Evolutionary conservation across 2,797 vertebrate genomes (phyloP), one percentile per base, ranked within the genome.

Genomic region (Pseudomugil gertrudae): DNA sequence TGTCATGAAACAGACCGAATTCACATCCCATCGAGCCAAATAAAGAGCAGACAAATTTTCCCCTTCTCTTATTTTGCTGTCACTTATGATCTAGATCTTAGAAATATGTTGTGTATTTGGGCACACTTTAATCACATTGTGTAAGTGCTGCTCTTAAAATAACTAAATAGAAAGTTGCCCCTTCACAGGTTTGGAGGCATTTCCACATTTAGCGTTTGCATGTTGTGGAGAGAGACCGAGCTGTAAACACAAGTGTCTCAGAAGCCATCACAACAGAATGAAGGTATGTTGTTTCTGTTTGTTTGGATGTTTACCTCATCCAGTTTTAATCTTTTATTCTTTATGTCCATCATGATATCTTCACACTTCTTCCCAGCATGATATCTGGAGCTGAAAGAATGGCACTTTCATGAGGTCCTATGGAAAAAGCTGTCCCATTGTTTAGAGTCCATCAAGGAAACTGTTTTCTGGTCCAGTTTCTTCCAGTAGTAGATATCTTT

Each of bases 371-470:
- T 26, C 11, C 10, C 17, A 33, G 30, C 32, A 36, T 9, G 32
- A 72, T 57, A 40, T 43, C 54, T 74, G 54, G 51, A 74, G 76
- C 56, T 71, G 63, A 65, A 68, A 74, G 56, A 72, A 26, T 43
- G n/a, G 45, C 11, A 13, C 73, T 70, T 66, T 26, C 43, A 43
- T 65, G 59, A 68, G 43, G 67, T 57, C 55, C 69, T 45, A 38
- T 27, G 36, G 43, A 72, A 63, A 61, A 26, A 47, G 62, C 62
- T 60, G 61, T 62, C 57, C 33, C 57, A 35, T 71, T 54, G 32
- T 48, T 55, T 54, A 51, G 67, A 36, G 54, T 29, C 51, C 43
- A 74, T 15, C 40, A 67, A 43, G 63, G 48, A 35, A 26, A 53
- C 57, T 45, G 70, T 52, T 36, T 32, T 61, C 38, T 57, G 58